These are phyloP conservation scores for Symphodus melops DNA, from an alignment of 2,113 vertebrate species.

Conservation along the genomic window DNA sequence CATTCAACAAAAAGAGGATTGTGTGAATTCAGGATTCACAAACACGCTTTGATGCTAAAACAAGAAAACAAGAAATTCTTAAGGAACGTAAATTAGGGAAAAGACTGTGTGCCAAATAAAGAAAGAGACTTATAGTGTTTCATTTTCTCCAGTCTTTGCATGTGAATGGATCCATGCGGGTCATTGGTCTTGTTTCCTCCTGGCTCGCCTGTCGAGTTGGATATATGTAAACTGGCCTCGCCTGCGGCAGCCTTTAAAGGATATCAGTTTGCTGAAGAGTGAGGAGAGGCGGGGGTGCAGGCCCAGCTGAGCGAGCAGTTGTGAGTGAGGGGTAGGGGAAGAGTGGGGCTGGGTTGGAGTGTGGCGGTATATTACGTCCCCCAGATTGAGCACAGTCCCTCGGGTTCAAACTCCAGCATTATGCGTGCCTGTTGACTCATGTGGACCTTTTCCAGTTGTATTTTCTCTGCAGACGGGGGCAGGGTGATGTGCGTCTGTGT, in stretches of 20 bases:
- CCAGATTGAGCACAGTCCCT: constrained; percentile 72
- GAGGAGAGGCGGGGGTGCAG: constrained; percentile 36
- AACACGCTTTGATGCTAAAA: constrained; percentile 18
- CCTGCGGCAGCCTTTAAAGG: constrained; percentile 76
- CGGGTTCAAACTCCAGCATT: constrained; percentile 63
- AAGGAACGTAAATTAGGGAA: constrained; percentile 26
- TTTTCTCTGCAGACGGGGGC: constrained; percentile 19
- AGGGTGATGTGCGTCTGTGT: constrained; percentile 16
- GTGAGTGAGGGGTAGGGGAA: neutral
- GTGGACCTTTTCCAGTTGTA: constrained; percentile 69
- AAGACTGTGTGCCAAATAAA: constrained; percentile 31
- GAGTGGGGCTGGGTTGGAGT: neutral
- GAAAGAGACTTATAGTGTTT: constrained; percentile 54
- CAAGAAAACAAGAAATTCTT: constrained; percentile 12
- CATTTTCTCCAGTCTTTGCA: constrained; percentile 64
- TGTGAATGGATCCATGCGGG: constrained; percentile 77
- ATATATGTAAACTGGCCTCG: constrained; percentile 82
- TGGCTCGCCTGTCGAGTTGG: constrained; percentile 81
- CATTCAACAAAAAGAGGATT: neutral
- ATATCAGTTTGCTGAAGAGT: constrained; percentile 77
- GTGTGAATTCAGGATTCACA: neutral
- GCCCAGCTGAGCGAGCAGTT: constrained; percentile 59
- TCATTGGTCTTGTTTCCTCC: constrained; percentile 82
- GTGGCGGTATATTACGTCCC: constrained; percentile 48
- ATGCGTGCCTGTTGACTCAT: constrained; percentile 66